Evolutionary conservation across 2,797 vertebrate genomes (phyloP), one percentile per base, ranked within the genome.

Genomic region (Halcyon badia): DNA sequence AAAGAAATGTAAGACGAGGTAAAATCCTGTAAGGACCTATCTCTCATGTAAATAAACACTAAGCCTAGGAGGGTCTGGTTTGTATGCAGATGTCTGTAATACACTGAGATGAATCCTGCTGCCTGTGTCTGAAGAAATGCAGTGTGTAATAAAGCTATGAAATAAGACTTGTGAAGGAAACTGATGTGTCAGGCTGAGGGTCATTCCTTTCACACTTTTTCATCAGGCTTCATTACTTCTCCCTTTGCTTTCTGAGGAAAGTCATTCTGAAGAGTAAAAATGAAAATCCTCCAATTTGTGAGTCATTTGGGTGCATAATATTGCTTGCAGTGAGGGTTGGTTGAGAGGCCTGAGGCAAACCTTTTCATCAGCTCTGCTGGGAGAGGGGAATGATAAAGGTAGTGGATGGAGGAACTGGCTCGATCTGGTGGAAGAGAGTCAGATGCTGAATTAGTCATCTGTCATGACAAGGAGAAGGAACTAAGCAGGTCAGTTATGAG

Each of bases 341-440:
- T 54, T 64, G 72, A 31, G 86, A 30, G 42, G 72, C 83, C 82
- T 37, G 54, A 79, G 93, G 91, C 93, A 88, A 94, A n/a, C 25
- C 64, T 66, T 90, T 84, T 79, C 76, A 84, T 95, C 87, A 94
- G 72, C 51, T 90, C 79, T 70, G 66, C 54, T 71, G 62, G 73
- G 54, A 56, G 48, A 41, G 37, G 42, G 42, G 26, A 86, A 5
- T 48, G 64, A 82, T 76, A 73, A 69, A 90, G 56, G 73, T 76
- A 70, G 73, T 87, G 58, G 68, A 90, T 79, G 87, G 54, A 79
- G 56, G 54, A 86, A 58, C 48, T 41, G 71, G 44, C 79, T 94
- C 0, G 1, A 89, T 41, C 60, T 89, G 49, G 68, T 69, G 46
- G 42, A 93, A 79, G 28, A 35, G 37, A 94, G 30, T 66, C 78